Evolutionary conservation across 2,888 invertebrate species (phyloP).

Genomic region (Phymatocera aterrima): DNA sequence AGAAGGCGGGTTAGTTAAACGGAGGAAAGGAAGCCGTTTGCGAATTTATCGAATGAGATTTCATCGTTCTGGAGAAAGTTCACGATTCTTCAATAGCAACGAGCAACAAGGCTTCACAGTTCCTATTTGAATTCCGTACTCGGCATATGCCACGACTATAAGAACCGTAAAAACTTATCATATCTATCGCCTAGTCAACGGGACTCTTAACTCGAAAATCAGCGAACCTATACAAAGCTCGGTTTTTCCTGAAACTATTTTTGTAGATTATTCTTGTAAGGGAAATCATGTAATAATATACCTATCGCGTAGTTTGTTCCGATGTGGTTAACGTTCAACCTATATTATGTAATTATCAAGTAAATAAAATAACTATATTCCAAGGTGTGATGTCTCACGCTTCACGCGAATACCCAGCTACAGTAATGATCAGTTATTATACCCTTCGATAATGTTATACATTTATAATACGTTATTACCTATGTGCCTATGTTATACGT

Average conservation of each 20-base stretch:
- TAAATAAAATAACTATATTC: too few relatives aligned
- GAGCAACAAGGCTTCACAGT: neutral
- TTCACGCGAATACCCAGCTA: too few relatives aligned
- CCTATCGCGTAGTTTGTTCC: neutral
- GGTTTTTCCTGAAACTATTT: neutral
- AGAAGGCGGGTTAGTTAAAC: neutral
- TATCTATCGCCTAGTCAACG: too few relatives aligned
- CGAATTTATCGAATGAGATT: slow-evolving; percentile 12
- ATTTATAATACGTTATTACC: neutral
- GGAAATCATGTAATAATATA: neutral
- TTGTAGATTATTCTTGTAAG: neutral
- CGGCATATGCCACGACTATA: neutral
- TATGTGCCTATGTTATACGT: neutral
- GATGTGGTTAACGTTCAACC: neutral
- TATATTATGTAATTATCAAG: slow-evolving; percentile 9
- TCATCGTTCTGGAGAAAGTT: slow-evolving; percentile 36
- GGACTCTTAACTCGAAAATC: too few relatives aligned
- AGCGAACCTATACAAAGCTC: neutral
- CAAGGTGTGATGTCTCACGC: slow-evolving; percentile 5
- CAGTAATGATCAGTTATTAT: slow-evolving; percentile 29
- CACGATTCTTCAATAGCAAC: slow-evolving; percentile 31
- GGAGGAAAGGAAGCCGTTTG: neutral
- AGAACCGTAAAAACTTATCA: too few relatives aligned
- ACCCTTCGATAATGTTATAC: too few relatives aligned
- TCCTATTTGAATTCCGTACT: slow-evolving; percentile 4